Percentiles rank a stretch among this genome's conserved stretches.
Conservation (phyloP, 1,140 invertebrate species). For the Acromyrmex charruanus region DNA sequence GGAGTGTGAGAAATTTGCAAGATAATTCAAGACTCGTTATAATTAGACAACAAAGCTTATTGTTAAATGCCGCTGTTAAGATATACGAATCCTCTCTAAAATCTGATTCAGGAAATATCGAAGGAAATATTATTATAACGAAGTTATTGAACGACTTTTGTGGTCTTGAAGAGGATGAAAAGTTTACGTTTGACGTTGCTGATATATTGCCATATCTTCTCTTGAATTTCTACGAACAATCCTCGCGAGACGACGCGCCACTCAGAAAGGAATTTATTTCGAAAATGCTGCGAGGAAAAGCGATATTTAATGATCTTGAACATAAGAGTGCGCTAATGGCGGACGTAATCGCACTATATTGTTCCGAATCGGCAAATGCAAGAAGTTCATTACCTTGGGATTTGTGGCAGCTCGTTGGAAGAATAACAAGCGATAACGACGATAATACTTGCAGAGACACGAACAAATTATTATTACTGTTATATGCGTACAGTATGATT, state of each 20-base stretch:
- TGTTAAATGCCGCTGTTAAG: slow-evolving; percentile 68
- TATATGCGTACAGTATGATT: slow-evolving; percentile 71
- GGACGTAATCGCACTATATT: slow-evolving; percentile 64
- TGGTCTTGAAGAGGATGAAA: background rate
- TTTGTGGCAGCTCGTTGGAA: slow-evolving; percentile 35
- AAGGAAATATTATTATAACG: slow-evolving; percentile 41
- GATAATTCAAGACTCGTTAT: slow-evolving; percentile 78
- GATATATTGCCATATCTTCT: slow-evolving; percentile 78
- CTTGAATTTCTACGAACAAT: slow-evolving; percentile 82
- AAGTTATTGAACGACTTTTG: slow-evolving; percentile 78
- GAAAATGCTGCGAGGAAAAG: slow-evolving; percentile 48
- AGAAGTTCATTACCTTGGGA: slow-evolving; percentile 69
- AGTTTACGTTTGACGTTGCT: slow-evolving; percentile 44
- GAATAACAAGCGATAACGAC: background rate
- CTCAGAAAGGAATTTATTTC: slow-evolving; percentile 74
- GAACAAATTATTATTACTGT: slow-evolving; percentile 76
- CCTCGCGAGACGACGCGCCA: slow-evolving; percentile 70
- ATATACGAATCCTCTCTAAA: slow-evolving; percentile 7
- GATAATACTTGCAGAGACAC: slow-evolving; percentile 35
- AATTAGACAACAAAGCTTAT: slow-evolving; percentile 81
- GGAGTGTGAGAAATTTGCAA: slow-evolving; percentile 75
- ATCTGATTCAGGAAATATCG: background rate
- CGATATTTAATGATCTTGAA: slow-evolving; percentile 45
- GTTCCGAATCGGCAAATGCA: slow-evolving; percentile 37
- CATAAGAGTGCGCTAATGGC: slow-evolving; percentile 57